Evolutionary conservation across 2,113 vertebrate species (phyloP).

Genomic region (Corvus cornix): DNA sequence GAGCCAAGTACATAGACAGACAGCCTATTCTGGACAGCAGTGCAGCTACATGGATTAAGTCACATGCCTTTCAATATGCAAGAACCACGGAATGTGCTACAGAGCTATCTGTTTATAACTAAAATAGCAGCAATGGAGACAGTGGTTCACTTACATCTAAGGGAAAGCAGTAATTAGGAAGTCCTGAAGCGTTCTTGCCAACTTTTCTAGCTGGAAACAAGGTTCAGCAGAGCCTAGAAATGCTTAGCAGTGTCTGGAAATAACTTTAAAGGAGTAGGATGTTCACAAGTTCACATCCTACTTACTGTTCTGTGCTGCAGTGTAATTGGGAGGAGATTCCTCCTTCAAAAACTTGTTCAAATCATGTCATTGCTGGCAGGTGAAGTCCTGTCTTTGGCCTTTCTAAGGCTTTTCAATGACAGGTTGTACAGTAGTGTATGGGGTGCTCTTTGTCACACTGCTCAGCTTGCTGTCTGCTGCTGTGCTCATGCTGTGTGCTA

Average conservation of each 20-base stretch:
- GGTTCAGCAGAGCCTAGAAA: neutral
- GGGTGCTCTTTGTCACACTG: neutral
- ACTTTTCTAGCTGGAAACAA: neutral
- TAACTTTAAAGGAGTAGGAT: neutral
- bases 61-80: neutral
- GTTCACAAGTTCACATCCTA: neutral
- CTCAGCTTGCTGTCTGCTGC: neutral
- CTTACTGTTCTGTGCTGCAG: neutral
- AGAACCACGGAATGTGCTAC: neutral
- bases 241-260: neutral
- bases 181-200: neutral
- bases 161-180: neutral
- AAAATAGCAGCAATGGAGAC: neutral
- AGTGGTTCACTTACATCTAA: neutral
- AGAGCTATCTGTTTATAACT: neutral
- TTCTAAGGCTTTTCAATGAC: neutral
- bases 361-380: neutral
- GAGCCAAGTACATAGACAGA: neutral
- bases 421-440: neutral
- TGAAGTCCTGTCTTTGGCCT: neutral
- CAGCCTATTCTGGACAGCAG: neutral
- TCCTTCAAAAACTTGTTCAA: neutral
- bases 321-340: neutral
- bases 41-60: neutral
- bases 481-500: fast-evolving